phyloP scores from a whole-genome alignment of 1,140 invertebrate species.

The Procambarus virginalis region DNA sequence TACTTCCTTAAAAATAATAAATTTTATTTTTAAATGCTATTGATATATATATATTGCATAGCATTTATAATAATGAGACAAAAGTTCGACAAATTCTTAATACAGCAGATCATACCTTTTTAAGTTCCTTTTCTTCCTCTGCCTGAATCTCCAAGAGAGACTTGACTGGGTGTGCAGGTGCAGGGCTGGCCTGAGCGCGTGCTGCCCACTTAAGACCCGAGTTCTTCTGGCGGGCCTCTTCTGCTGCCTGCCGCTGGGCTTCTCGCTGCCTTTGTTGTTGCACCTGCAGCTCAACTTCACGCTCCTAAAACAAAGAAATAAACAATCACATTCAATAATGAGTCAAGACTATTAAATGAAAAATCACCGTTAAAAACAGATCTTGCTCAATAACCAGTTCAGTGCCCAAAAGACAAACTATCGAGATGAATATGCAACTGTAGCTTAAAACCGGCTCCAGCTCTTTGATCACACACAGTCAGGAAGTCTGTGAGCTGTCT shows the following conservation, averaged over 20 bases:
- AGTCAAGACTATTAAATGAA: neutral
- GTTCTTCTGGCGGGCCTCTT: constrained; percentile 70
- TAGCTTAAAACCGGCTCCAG: too few relatives aligned
- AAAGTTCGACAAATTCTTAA: too few relatives aligned
- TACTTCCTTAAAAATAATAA: too few relatives aligned
- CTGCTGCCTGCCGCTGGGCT: constrained; percentile 71
- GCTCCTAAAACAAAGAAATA: constrained; percentile 50
- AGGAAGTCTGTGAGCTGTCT: too few relatives aligned
- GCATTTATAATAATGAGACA: too few relatives aligned
- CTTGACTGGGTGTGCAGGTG: constrained; percentile 79
- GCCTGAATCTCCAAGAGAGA: constrained; percentile 89
- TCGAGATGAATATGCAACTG: too few relatives aligned
- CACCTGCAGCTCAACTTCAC: constrained; percentile 68
- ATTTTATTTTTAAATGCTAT: too few relatives aligned
- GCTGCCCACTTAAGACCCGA: constrained; percentile 82
- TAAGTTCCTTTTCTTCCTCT: constrained; percentile 83
- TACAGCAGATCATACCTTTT: constrained; percentile 76
- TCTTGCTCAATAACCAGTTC: too few relatives aligned
- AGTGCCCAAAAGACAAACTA: too few relatives aligned
- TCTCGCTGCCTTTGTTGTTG: constrained; percentile 71
- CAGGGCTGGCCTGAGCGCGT: constrained; percentile 69
- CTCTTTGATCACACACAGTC: too few relatives aligned
- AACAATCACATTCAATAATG: neutral
- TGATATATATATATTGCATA: too few relatives aligned
- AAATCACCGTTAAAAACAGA: too few relatives aligned